A percentile compares a stretch with the other conserved stretches of the same genome.
Evolutionary conservation across 2,797 vertebrate genomes (phyloP).

Genomic region (Enteromius treurensis): DNA sequence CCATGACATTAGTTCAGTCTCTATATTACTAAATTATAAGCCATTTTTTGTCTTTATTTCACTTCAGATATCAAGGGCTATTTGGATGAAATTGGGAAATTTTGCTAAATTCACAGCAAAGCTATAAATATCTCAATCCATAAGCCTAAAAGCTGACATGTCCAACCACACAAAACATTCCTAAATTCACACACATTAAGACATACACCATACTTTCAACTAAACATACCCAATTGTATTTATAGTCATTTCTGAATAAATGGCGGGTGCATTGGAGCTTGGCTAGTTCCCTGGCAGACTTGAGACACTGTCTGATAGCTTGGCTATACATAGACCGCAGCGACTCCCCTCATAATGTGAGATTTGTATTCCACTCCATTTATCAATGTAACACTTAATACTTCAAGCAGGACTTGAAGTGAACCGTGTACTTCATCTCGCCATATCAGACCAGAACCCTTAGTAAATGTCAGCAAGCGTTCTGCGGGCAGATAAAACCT

Average conservation of each 20-base stretch:
- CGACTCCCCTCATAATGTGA: constrained; percentile 25
- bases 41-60: not conserved
- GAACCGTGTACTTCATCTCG: constrained; percentile 11
- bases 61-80: not conserved
- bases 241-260: constrained; percentile 20
- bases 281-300: constrained; percentile 21
- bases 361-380: constrained; percentile 44
- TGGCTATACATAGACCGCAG: constrained; percentile 30
- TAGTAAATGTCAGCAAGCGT: constrained; percentile 9
- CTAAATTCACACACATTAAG: not conserved
- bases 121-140: not conserved
- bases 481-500: constrained; percentile 13
- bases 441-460: constrained; percentile 20
- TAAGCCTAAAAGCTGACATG: not conserved
- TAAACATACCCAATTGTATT: not conserved
- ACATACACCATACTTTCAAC: not conserved
- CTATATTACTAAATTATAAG: not conserved
- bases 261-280: not conserved
- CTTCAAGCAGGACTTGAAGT: constrained; percentile 40
- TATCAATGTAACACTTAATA: constrained; percentile 38
- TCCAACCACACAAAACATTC: not conserved
- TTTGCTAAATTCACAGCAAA: not conserved
- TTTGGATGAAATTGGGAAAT: not conserved
- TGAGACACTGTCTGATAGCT: constrained; percentile 35
- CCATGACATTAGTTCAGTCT: not conserved